Conservation (phyloP, 2,113 vertebrate genomes). For the Callopanchax toddi region DNA sequence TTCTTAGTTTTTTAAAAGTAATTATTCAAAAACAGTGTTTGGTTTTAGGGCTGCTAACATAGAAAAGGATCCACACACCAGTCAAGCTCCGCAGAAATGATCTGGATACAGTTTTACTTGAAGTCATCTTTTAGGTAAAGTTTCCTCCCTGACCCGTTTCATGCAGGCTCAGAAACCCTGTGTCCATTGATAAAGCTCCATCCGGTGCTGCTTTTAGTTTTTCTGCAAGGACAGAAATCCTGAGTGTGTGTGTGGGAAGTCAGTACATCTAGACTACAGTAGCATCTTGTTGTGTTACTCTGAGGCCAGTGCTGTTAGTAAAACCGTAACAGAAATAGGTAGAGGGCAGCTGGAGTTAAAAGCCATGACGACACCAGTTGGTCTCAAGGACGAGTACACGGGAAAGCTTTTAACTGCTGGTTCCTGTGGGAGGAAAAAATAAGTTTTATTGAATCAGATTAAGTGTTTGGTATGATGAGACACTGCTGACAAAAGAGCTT, state of each 20-base stretch:
- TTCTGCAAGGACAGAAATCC: background rate
- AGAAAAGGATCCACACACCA: too few species aligned
- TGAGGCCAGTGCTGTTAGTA: constrained; percentile 6
- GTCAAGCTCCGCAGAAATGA: constrained; percentile 21
- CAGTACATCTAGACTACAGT: background rate
- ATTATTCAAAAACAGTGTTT: too few species aligned
- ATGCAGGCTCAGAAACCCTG: background rate
- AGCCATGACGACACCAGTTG: constrained; percentile 27
- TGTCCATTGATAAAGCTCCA: background rate
- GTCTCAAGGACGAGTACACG: constrained; percentile 48
- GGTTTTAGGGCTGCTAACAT: too few species aligned
- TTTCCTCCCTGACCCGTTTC: too few species aligned
- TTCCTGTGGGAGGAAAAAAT: constrained; percentile 30
- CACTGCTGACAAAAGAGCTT: constrained; percentile 26
- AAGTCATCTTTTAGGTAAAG: too few species aligned
- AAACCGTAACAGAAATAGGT: constrained; percentile 19
- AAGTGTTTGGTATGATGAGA: constrained; percentile 38
- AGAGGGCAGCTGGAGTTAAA: constrained; percentile 42
- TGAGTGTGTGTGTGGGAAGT: background rate
- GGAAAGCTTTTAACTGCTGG: constrained; percentile 64
- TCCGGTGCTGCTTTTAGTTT: constrained; percentile 4
- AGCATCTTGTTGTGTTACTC: background rate
- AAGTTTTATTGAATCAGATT: constrained; percentile 57
- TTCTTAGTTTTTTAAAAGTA: too few species aligned
- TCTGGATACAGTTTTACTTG: constrained; percentile 18